Base-by-base conservation (phyloP, 2,797 vertebrate species). In the Alectoris magna region DNA sequence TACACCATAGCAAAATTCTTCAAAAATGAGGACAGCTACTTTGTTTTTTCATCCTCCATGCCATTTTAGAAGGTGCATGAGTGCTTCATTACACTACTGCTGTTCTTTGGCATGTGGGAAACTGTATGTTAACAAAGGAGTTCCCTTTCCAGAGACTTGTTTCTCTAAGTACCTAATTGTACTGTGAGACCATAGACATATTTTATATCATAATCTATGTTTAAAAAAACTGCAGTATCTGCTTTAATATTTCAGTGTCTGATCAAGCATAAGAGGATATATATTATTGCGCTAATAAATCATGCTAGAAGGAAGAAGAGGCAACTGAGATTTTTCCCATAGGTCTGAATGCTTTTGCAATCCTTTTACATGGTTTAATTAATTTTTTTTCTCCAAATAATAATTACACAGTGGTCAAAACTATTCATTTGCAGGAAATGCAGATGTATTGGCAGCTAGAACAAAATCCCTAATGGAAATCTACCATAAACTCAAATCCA, bases 321-420 rank as follows among this genome's bases (percentile, higher is more conserved):
- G 36, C 67, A 91, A n/a, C 17, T 92, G 63, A 67, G 66, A 76
- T 70, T 83, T 72, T 79, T 31, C 36, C 39, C 21, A 10, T 62
- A 83, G 18, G 76, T 92, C 76, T 49, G 18, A 80, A 86, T 81
- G 46, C 34, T 73, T 96, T 93, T 90, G 79, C 68, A 75, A 93
- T 67, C 36, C 13, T 95, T 89, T 95, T 56, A 53, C 9, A 14
- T 0, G 1, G 31, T 39, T 85, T 93, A 93, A 92, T 94, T 70
- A 88, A 18, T 49, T 89, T 93, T 88, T 96, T 88, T 96, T 87
- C 23, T 59, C 60, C 36, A 83, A 94, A 59, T 31, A 92, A 18
- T 36, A 71, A 58, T 29, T 58, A 41, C 36, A 26, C 12, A 62
- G 51, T 72, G 31, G 69, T 92, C 84, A 79, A 95, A 91, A 34